These are phyloP conservation scores for Ornithoptera priamus DNA, from an alignment of 2,888 invertebrate genomes.

Conservation along the genomic window DNA sequence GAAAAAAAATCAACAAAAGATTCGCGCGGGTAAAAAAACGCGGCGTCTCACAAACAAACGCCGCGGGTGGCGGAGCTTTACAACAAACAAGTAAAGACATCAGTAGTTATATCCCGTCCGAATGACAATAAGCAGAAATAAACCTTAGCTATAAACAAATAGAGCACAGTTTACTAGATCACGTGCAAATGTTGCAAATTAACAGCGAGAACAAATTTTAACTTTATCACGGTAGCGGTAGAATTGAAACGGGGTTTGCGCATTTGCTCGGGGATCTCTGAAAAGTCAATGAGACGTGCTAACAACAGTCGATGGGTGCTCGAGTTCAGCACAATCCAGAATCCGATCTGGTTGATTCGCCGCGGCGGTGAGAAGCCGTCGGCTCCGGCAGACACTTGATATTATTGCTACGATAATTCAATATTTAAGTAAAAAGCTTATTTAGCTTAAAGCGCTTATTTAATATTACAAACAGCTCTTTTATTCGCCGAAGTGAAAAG, in stretches of 20 bases:
- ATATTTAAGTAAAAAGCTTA: background rate
- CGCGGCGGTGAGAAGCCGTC: slow-evolving; percentile 12
- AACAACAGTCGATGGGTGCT: slow-evolving; percentile 29
- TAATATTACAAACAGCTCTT: too few relatives aligned
- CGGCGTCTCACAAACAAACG: slow-evolving; percentile 51
- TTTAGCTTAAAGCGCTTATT: too few relatives aligned
- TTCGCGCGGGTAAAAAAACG: slow-evolving; percentile 40
- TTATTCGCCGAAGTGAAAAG: too few relatives aligned
- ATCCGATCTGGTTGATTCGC: slow-evolving; percentile 37
- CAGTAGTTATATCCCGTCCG: slow-evolving; percentile 20
- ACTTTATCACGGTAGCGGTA: background rate
- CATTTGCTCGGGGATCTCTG: slow-evolving; percentile 26
- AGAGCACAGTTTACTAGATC: background rate
- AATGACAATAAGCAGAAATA: background rate
- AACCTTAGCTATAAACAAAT: background rate
- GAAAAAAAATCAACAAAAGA: slow-evolving; percentile 47
- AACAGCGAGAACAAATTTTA: background rate
- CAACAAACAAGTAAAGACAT: slow-evolving; percentile 33
- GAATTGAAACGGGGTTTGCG: slow-evolving; percentile 6
- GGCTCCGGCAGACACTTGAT: slow-evolving; percentile 11
- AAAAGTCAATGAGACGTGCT: slow-evolving; percentile 34
- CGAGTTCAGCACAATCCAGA: slow-evolving; percentile 29
- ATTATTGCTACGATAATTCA: background rate
- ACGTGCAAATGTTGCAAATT: slow-evolving; percentile 1
- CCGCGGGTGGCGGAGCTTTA: slow-evolving; percentile 51